Percentiles rank a stretch among this genome's conserved stretches.
Conservation (phyloP, 2,888 invertebrate genomes). For the Scaptodrosophila latifasciaeformis region DNA sequence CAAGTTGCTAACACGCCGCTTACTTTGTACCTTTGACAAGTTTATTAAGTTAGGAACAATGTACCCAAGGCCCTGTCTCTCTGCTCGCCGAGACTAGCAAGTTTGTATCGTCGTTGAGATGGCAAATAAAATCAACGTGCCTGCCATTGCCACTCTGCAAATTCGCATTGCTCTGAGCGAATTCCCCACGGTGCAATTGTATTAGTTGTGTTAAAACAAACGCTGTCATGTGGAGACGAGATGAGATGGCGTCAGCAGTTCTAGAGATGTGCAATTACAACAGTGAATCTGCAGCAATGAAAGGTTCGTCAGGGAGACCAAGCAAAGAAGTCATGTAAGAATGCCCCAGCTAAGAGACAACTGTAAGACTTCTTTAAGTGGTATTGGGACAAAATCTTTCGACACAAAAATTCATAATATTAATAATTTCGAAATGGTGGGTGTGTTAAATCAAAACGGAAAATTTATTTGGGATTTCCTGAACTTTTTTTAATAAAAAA, state of each 20-base stretch:
- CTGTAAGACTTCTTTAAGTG: no score
- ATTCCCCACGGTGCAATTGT: constrained; percentile 64
- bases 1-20: constrained; percentile 56
- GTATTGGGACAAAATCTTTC: no score
- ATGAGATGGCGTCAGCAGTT: constrained; percentile 13
- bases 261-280: constrained; percentile 53
- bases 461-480: no score
- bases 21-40: constrained; percentile 63
- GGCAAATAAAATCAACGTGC: constrained; percentile 62
- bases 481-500: no score
- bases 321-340: no score
- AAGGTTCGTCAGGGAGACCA: no score
- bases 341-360: no score
- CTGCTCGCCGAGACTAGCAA: background rate
- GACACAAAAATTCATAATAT: no score
- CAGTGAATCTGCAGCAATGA: constrained; percentile 61
- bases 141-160: constrained; percentile 35
- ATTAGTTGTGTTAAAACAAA: constrained; percentile 67
- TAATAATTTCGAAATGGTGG: no score
- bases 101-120: constrained; percentile 23
- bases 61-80: constrained; percentile 23
- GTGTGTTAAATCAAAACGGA: no score
- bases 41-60: constrained; percentile 63
- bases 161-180: constrained; percentile 12
- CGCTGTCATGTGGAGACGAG: constrained; percentile 54